Evolutionary conservation across 2,797 vertebrate genomes (phyloP).

Genomic region (Sebastes miniatus): DNA sequence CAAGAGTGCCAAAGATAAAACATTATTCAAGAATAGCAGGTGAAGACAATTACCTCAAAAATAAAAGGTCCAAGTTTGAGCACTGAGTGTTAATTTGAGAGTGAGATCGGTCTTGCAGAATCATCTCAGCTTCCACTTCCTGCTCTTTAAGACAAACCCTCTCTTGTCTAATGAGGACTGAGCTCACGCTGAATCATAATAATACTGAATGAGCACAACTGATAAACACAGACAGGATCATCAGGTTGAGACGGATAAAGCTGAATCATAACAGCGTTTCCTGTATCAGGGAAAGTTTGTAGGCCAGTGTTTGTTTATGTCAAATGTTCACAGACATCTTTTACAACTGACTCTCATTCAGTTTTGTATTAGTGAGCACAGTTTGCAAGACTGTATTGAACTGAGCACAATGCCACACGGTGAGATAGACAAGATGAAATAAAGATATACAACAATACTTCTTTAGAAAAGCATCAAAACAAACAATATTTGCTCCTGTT

Average conservation of each 20-base stretch:
- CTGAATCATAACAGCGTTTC: not conserved
- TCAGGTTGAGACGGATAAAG: not conserved
- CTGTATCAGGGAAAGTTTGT: not conserved
- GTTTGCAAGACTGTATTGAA: not conserved
- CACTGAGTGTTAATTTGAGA: not conserved
- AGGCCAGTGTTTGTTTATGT: not conserved
- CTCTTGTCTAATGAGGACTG: not conserved
- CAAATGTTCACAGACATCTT: conserved; percentile 18
- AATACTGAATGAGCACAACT: not conserved
- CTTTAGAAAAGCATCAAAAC: not conserved
- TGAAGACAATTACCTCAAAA: not conserved
- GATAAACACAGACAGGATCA: conserved; percentile 5
- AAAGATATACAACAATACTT: not conserved
- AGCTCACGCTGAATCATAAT: conserved; percentile 9
- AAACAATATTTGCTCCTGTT: not conserved
- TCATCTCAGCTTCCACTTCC: not conserved
- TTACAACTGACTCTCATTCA: not conserved
- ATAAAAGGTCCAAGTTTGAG: not conserved
- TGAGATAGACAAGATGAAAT: not conserved
- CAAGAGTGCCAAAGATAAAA: not conserved
- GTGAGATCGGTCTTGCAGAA: not conserved
- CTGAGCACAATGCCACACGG: not conserved
- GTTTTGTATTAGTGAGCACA: not conserved
- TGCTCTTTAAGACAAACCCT: not conserved
- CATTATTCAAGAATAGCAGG: not conserved